Evolutionary conservation across 2,797 vertebrate genomes (phyloP).

Genomic region (Antennarius maculatus): DNA sequence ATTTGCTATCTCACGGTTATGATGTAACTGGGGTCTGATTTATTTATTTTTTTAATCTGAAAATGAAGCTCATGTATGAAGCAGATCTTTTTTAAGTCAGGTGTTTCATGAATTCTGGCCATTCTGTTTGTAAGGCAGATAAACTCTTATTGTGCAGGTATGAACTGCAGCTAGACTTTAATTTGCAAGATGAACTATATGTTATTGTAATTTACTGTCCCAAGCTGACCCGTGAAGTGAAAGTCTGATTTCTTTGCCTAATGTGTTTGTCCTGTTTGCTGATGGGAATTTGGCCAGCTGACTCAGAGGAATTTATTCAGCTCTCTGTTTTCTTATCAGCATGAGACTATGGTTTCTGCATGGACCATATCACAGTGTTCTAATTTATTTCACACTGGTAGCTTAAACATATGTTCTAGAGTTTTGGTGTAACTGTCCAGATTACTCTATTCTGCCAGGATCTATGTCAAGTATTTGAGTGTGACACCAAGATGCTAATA

Average conservation of each 20-base stretch:
- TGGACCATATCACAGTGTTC: conserved; percentile 4
- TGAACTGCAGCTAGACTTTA: neutral
- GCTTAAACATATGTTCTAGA: neutral
- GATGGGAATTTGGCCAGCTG: conserved; percentile 55
- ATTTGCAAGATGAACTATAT: conserved; percentile 3
- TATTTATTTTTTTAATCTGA: neutral
- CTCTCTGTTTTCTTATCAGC: conserved; percentile 34
- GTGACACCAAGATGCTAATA: neutral
- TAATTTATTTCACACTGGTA: neutral
- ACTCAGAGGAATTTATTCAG: conserved; percentile 24
- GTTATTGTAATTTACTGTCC: conserved; percentile 7
- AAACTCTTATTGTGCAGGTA: neutral
- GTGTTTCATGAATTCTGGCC: neutral
- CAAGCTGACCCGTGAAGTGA: conserved; percentile 29
- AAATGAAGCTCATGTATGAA: conserved; percentile 13
- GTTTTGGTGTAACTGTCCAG: neutral
- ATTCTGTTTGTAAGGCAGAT: neutral
- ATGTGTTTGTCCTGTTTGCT: conserved; percentile 28
- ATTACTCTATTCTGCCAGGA: neutral
- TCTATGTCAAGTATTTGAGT: conserved; percentile 10
- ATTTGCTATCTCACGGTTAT: neutral
- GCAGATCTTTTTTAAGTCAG: conserved; percentile 1
- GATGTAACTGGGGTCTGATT: neutral
- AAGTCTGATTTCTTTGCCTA: conserved; percentile 13
- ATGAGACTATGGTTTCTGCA: conserved; percentile 8